Evolutionary conservation across 2,113 vertebrate genomes (phyloP), one percentile per base, ranked within the genome.

Genomic region (Pongo pygmaeus): DNA sequence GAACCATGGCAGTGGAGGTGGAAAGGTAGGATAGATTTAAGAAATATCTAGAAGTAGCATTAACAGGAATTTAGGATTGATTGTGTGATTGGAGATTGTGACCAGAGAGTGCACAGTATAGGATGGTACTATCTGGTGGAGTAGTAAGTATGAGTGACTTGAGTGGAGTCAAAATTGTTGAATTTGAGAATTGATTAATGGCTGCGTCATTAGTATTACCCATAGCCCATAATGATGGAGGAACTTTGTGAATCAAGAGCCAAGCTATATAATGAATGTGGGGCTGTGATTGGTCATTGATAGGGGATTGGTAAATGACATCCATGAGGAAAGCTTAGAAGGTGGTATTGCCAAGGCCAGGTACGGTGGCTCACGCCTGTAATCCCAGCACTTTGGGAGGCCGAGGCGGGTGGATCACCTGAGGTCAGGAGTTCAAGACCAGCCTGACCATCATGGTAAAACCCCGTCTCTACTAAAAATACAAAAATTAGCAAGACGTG

Each of bases 231-330:
- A 27, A 10, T 61, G 40, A 43, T 64, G n/a, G 85, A 84, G n/a
- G 70, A 91, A 69, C 77, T 96, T 86, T 86, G 40, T 93, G 87
- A 96, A 7, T 92, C 86, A 89, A 48, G 57, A 87, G 46, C 61
- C 55, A 74, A n/a, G 18, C 67, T 86, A 55, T 32, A 81, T 57
- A 64, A 61, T 18, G 86, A 87, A 40, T 3, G 27, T 59, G 43
- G 25, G 32, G 52, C 40, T 88, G n/a, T 89, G 67, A 32, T 20
- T 3, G 27, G 43, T 75, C 70, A 25, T n/a, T 92, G 30, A 25
- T n/a, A 32, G 9, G 74, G 40, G 12, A 38, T 22, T 91, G 43
- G 40, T 64, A 74, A 50, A n/a, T 86, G 59, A 25, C 38, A 69
- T 22, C n/a, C 46, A 11, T 4, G 20, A 93, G 77, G 70, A 75